A percentile compares a stretch with the other conserved stretches of the same genome.
phyloP scores from a whole-genome alignment of 2,113 vertebrate species.

The Etheostoma cragini region DNA sequence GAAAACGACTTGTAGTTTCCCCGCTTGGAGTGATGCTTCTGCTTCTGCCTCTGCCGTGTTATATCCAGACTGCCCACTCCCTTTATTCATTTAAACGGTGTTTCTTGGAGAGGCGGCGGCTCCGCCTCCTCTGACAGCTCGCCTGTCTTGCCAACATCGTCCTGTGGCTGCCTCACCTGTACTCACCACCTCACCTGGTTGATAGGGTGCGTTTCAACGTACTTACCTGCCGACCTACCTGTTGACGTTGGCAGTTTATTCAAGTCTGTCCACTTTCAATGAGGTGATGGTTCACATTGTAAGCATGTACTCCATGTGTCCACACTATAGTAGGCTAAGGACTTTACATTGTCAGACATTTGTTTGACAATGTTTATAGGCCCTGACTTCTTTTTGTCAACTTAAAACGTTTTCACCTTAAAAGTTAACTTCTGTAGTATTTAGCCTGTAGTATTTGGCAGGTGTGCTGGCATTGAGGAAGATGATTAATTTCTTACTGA shows the following conservation, averaged over 20 bases:
- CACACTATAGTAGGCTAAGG: background rate
- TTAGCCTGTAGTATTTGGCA: background rate
- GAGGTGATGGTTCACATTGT: background rate
- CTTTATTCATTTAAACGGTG: constrained; percentile 61
- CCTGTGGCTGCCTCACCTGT: constrained; percentile 18
- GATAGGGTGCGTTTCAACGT: background rate
- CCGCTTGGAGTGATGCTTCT: constrained; percentile 48
- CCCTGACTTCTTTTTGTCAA: background rate
- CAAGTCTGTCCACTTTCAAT: background rate
- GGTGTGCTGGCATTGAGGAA: background rate
- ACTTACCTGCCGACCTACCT: background rate
- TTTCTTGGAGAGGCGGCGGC: constrained; percentile 47
- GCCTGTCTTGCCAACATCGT: background rate
- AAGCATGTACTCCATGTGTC: fast-evolving
- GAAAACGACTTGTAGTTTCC: constrained; percentile 8
- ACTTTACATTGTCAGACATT: background rate
- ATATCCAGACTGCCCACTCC: constrained; percentile 46
- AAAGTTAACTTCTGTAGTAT: too few relatives aligned
- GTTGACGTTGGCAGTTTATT: background rate
- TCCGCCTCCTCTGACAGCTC: constrained; percentile 57
- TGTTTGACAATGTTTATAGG: background rate
- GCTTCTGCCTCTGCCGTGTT: constrained; percentile 34
- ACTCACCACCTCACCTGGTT: background rate
- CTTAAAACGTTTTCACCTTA: too few relatives aligned
- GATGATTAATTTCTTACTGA: background rate